A percentile compares a stretch with the other conserved stretches of the same genome.
Evolutionary conservation across 2,888 invertebrate species (phyloP).

Genomic region (Didymodactylos carnosus): DNA sequence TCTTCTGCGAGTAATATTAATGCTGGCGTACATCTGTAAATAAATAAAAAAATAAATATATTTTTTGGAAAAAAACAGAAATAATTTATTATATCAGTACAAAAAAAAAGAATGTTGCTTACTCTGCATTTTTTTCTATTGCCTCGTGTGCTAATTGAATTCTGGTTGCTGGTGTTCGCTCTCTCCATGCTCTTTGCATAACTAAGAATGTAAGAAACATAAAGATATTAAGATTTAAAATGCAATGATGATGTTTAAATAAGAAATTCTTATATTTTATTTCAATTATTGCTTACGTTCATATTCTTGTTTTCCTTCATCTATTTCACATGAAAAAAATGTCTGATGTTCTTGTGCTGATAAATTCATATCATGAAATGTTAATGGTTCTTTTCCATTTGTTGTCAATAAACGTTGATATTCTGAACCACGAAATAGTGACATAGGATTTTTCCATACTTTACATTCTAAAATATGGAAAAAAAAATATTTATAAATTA

Average conservation of each 20-base stretch:
- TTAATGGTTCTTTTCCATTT: constrained; percentile 75
- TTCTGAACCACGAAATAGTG: constrained; percentile 80
- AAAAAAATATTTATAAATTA: no score
- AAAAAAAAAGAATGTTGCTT: constrained; percentile 18
- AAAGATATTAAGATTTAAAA: not conserved
- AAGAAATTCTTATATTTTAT: not conserved
- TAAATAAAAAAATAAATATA: constrained; percentile 12
- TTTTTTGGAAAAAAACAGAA: no score
- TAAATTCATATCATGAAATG: constrained; percentile 95
- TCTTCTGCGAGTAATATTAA: constrained; percentile 85
- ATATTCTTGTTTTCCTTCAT: constrained; percentile 64
- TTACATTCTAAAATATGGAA: constrained; percentile 50
- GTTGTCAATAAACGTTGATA: constrained; percentile 81
- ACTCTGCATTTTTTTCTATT: constrained; percentile 60
- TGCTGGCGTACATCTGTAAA: constrained; percentile 64
- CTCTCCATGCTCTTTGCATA: constrained; percentile 89
- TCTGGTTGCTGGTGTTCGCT: constrained; percentile 67
- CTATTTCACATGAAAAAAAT: constrained; percentile 74
- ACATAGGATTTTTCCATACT: constrained; percentile 87
- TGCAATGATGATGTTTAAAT: not conserved
- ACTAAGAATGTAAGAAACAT: constrained; percentile 24
- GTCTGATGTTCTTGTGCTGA: constrained; percentile 96
- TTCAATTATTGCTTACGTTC: no score
- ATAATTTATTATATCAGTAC: no score
- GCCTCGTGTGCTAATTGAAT: constrained; percentile 73